Percentiles rank a stretch among this genome's conserved stretches.
These are phyloP conservation scores for Leucozona laternaria DNA, from an alignment of 2,888 invertebrate species.

Conservation along the genomic window DNA sequence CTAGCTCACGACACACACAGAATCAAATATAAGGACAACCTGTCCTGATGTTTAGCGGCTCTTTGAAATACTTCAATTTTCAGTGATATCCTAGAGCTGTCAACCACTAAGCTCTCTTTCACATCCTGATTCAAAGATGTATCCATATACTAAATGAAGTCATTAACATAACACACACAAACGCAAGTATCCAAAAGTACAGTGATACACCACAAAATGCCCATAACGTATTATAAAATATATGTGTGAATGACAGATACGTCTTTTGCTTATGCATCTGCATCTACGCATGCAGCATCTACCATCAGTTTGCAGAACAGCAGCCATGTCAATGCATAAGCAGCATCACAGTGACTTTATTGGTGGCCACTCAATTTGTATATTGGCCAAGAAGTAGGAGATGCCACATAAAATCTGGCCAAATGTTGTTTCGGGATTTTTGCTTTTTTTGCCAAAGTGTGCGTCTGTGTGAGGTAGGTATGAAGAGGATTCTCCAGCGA, in stretches of 20 bases:
- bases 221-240: conserved; percentile 68
- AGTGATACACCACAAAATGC: conserved; percentile 33
- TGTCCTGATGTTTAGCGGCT: conserved; percentile 55
- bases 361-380: conserved; percentile 75
- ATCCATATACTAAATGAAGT: conserved; percentile 64
- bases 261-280: conserved; percentile 33
- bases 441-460: neutral
- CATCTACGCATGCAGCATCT: conserved; percentile 1
- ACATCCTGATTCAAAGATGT: conserved; percentile 26
- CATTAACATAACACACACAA: conserved; percentile 65
- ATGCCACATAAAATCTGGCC: conserved; percentile 69
- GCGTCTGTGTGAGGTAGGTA: neutral
- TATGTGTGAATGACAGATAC: conserved; percentile 70
- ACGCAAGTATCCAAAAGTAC: neutral
- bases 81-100: conserved; percentile 21
- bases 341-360: conserved; percentile 60
- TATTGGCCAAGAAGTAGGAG: conserved; percentile 73
- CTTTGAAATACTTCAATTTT: conserved; percentile 58
- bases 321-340: conserved; percentile 60
- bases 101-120: conserved; percentile 20
- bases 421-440: conserved; percentile 36
- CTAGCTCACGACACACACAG: neutral
- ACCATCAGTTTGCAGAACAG: conserved; percentile 39
- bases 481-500: conserved; percentile 28
- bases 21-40: conserved; percentile 28